Evolutionary conservation across 2,797 vertebrate genomes (phyloP), one percentile per base, ranked within the genome.

Genomic region (Steatocranus sp.): DNA sequence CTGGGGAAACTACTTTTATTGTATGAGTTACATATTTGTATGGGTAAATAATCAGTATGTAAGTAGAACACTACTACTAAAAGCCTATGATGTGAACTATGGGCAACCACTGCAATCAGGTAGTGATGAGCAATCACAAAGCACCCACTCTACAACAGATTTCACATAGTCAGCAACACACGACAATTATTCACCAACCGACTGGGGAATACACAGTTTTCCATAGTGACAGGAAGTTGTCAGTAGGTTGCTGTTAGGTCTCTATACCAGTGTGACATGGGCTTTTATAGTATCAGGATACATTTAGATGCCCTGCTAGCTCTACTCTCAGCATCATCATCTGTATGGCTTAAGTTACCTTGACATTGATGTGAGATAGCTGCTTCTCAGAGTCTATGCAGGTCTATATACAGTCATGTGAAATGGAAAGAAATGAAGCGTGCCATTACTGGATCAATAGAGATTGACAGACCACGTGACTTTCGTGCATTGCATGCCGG

Each of bases 401-500:
- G 61, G 61, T 41, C 61, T 8, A 41, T 1, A 25, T 41, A 3
- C 58, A 36, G 11, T 20, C 58, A 36, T 63, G 58, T 61, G 56
- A 7, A 34, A n/a, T 18, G 30, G 17, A 61, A 34, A n/a, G 30
- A 34, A 34, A 34, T 34, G 17, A 34, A 34, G 9, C 1, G 30
- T 11, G 30, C 30, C 6, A 0, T 7, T 34, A 6, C 0, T 0
- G 30, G 17, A 58, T 34, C 30, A 32, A 34, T 34, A n/a, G 25
- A 25, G 25, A 25, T 25, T 25, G 25, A 25, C 25, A 25, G 25
- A 25, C 25, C 25, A 25, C 25, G 25, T 25, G 25, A 25, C 25
- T 25, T 25, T 25, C 25, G 25, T 25, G 25, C 25, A 25, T 25
- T 25, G 25, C 25, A 25, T 25, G 25, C 25, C 25, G 25, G 25